Evolutionary conservation across 2,888 invertebrate genomes (phyloP), one percentile per base, ranked within the genome.

Genomic region (Caenorhabditis doughertyi): DNA sequence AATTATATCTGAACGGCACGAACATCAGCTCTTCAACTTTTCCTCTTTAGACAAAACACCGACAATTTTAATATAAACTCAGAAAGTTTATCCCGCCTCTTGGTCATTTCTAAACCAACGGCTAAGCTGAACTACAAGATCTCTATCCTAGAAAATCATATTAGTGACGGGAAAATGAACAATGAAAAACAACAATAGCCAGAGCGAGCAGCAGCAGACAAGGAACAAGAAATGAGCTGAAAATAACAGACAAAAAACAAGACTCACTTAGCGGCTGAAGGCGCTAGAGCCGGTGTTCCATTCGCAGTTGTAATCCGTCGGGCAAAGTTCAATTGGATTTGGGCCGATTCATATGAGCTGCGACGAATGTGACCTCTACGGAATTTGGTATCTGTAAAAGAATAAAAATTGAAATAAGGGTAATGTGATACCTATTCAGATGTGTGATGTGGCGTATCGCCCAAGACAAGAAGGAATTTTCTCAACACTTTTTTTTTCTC

Each of bases 271-370:
- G 74, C 76, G 8, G 62, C 71, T n/a, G 80, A 76, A 29, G 83
- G 76, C 56, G 79, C 80, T 39, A 84, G 35, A 21, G 84, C 79
- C 9, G 81, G 80, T 51, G 84, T 77, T 64, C 84, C 80, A 39
- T 83, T 79, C 23, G 83, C 70, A 13, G 79, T 83, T 18, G 81
- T 84, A 13, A 83, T 77, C 18, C 87, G 51, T 27, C 86, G 72
- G 2, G 86, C 82, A 65, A 86, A 87, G 53, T 86, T 71, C 51
- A 88, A 76, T 49, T 85, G 85, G 44, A 87, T 87, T 39, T 87
- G 84, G 13, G 88, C 86, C 25, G 87, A 85, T 72, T 89, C 89
- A 84, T 89, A 89, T 13, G 88, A 88, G 68, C 85, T 84, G 53
- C 87, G 82, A 39, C 89, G 81, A 25, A 86, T 87, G 73, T 89